A percentile compares a stretch with the other conserved stretches of the same genome.
phyloP scores from a whole-genome alignment of 2,888 invertebrate species.

The Nephrotoma guestfalica region DNA sequence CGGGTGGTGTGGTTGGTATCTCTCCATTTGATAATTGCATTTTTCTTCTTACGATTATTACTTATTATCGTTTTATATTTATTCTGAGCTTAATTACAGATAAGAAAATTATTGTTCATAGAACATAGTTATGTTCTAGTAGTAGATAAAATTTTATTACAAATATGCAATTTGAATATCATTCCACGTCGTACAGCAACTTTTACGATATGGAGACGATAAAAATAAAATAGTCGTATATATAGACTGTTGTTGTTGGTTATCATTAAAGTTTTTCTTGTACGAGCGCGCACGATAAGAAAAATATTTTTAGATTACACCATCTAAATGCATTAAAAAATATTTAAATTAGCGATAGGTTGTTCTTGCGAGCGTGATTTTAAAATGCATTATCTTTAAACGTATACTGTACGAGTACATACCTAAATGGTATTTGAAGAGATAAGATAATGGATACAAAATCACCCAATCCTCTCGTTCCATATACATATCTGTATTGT shows the following conservation, averaged over 20 bases:
- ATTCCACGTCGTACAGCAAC: background rate
- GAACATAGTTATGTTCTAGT: background rate
- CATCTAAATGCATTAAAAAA: background rate
- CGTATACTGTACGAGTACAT: no score
- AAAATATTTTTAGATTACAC: background rate
- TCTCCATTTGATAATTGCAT: background rate
- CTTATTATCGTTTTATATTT: background rate
- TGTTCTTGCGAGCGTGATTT: background rate
- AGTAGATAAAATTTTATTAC: background rate
- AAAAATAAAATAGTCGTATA: background rate
- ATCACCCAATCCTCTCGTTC: background rate
- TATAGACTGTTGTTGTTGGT: background rate
- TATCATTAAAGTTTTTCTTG: background rate
- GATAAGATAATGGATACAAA: no score
- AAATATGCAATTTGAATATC: background rate
- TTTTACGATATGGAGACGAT: background rate
- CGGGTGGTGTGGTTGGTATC: background rate
- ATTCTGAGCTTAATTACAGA: background rate
- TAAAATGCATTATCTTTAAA: background rate
- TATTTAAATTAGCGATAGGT: background rate
- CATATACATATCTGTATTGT: no score
- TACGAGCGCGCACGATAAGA: background rate
- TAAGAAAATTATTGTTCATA: background rate
- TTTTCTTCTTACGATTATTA: background rate
- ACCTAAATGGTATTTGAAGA: no score